Evolutionary conservation across 2,113 vertebrate species (phyloP), one percentile per base, ranked within the genome.

Genomic region (Galeopterus variegatus): DNA sequence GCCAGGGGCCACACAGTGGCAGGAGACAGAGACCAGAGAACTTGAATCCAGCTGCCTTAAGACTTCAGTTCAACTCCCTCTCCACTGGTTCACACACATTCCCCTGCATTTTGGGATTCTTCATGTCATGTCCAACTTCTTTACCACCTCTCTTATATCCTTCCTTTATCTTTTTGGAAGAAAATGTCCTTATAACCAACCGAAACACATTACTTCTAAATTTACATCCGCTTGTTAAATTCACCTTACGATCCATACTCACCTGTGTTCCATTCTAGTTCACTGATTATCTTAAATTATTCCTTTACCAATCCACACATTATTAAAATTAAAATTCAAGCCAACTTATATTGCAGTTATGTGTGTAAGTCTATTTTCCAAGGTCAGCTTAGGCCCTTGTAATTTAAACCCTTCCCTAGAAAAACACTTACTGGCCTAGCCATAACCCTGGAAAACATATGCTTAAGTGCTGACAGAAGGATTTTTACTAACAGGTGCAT

Each of bases 391-490:
- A 76, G 33, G 62, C 0, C 56, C 21, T 94, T 92, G 50, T 65
- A 80, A 96, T 88, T 83, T 79, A 64, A 97, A 33, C 24, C 12
- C 4, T 73, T 33, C 19, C 81, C 26, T 80, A 88, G 60, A 93
- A 92, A 93, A 92, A n/a, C n/a, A n/a, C n/a, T n/a, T 17, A 70
- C 31, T 76, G 70, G 41, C 84, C 80, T 86, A 45, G 15, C 23
- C 23, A 52, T 86, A 84, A 95, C 17, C 81, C 94, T 82, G 54
- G 77, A 79, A 95, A 97, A 62, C 52, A 94, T 62, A 62, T 84
- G 52, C 54, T 76, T 84, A 65, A 80, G 81, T 92, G 84, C 90
- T 97, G 73, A 80, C 26, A 86, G 28, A 70, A 65, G 21, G 17
- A 89, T 62, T 96, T 87, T 75, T n/a, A 91, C 23, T 70, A 93